Conservation (phyloP, 2,888 invertebrate genomes). For the Empis stercorea region DNA sequence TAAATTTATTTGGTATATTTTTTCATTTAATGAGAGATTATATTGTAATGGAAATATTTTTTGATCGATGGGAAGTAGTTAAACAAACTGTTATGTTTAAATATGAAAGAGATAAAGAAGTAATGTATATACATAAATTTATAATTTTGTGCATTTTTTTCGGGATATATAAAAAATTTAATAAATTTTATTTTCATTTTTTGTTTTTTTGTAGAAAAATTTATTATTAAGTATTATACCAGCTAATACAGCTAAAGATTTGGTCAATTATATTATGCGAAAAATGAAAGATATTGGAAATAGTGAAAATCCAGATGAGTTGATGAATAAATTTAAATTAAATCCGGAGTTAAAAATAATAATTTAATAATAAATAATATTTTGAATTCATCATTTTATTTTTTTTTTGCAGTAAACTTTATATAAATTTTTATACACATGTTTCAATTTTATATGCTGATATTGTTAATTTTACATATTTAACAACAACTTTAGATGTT, state of each 20-base stretch:
- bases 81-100: constrained; percentile 70
- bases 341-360: background rate
- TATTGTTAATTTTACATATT: constrained; percentile 75
- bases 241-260: constrained; percentile 59
- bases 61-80: constrained; percentile 74
- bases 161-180: too few species aligned
- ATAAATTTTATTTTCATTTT: constrained; percentile 4
- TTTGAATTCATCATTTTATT: background rate
- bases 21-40: constrained; percentile 81
- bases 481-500: constrained; percentile 66
- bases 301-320: too few species aligned
- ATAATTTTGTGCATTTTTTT: too few species aligned
- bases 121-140: constrained; percentile 22
- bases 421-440: constrained; percentile 75
- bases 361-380: background rate
- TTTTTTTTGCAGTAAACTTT: constrained; percentile 51
- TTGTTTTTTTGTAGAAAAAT: constrained; percentile 51
- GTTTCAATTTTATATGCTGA: constrained; percentile 87
- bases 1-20: constrained; percentile 75
- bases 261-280: constrained; percentile 43
- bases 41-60: constrained; percentile 70
- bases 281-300: background rate
- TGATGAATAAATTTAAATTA: background rate
- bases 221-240: constrained; percentile 77
- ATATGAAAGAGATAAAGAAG: constrained; percentile 78